Evolutionary conservation across 2,888 invertebrate genomes (phyloP).

Genomic region (Nomada ferruginata): DNA sequence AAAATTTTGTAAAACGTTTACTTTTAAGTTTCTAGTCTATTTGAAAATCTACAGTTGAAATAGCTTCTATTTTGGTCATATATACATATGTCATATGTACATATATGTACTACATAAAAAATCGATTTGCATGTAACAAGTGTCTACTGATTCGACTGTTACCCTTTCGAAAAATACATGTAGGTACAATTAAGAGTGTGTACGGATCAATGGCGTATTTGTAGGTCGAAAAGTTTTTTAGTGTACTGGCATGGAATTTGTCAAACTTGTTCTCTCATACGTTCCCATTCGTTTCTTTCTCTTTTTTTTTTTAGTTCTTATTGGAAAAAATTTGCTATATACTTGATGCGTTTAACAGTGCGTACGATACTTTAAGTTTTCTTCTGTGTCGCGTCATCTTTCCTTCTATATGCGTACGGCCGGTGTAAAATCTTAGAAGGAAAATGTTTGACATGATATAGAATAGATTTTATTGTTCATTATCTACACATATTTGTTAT

Average conservation of each 20-base stretch:
- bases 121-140: conserved; percentile 66
- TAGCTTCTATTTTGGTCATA: conserved; percentile 76
- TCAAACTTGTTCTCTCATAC: conserved; percentile 18
- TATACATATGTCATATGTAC: conserved; percentile 65
- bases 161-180: conserved; percentile 56
- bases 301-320: conserved; percentile 2
- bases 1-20: conserved; percentile 73
- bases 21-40: conserved; percentile 80
- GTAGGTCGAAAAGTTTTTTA: conserved; percentile 42
- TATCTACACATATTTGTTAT: conserved; percentile 39
- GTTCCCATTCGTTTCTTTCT: background rate
- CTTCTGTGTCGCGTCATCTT: conserved; percentile 60
- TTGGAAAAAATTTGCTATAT: conserved; percentile 8
- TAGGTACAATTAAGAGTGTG: conserved; percentile 59
- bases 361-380: conserved; percentile 41
- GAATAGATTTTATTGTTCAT: conserved; percentile 55
- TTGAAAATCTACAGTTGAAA: conserved; percentile 71
- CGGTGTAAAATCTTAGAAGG: conserved; percentile 65
- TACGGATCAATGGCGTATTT: conserved; percentile 67
- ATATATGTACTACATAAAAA: conserved; percentile 66
- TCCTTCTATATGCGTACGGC: conserved; percentile 63
- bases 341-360: background rate
- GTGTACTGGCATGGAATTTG: conserved; percentile 21
- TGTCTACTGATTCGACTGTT: conserved; percentile 62
- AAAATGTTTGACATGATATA: conserved; percentile 67